A percentile compares a stretch with the other conserved stretches of the same genome.
Conservation (phyloP, 2,797 vertebrate genomes). For the Phalanger gymnotis region DNA sequence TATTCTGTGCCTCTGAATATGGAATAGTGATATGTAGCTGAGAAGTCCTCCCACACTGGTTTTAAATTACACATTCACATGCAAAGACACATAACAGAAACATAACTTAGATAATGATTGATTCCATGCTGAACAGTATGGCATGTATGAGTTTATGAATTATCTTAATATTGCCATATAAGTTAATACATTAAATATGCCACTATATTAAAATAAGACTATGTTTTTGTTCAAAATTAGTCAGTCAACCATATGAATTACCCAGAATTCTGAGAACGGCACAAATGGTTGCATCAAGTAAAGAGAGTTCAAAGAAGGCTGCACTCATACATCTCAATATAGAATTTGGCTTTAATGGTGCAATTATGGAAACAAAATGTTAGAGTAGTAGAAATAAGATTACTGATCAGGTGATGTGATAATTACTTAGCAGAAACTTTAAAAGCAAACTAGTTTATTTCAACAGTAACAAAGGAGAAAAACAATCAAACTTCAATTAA, state of each 20-base stretch:
- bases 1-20: slow-evolving; percentile 25
- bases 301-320: slow-evolving; percentile 39
- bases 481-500: slow-evolving; percentile 20
- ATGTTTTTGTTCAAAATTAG: slow-evolving; percentile 52
- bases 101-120: slow-evolving; percentile 38
- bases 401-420: slow-evolving; percentile 47
- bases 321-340: slow-evolving; percentile 35
- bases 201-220: slow-evolving; percentile 43
- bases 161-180: neutral
- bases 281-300: slow-evolving; percentile 51
- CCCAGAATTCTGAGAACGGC: slow-evolving; percentile 49
- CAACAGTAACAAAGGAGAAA: slow-evolving; percentile 38
- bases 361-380: slow-evolving; percentile 1
- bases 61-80: slow-evolving; percentile 46
- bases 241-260: slow-evolving; percentile 56
- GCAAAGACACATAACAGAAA: slow-evolving; percentile 23
- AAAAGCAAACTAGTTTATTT: slow-evolving; percentile 42
- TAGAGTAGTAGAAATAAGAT: neutral
- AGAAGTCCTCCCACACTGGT: slow-evolving; percentile 12
- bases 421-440: slow-evolving; percentile 53
- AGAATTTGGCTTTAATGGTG: slow-evolving; percentile 54
- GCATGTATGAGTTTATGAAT: neutral
- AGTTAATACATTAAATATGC: slow-evolving; percentile 41
- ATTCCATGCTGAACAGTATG: neutral
- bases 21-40: slow-evolving; percentile 23